Base-by-base conservation (phyloP, 23 tunicate species). In the Trididemnum clinides region DNA sequence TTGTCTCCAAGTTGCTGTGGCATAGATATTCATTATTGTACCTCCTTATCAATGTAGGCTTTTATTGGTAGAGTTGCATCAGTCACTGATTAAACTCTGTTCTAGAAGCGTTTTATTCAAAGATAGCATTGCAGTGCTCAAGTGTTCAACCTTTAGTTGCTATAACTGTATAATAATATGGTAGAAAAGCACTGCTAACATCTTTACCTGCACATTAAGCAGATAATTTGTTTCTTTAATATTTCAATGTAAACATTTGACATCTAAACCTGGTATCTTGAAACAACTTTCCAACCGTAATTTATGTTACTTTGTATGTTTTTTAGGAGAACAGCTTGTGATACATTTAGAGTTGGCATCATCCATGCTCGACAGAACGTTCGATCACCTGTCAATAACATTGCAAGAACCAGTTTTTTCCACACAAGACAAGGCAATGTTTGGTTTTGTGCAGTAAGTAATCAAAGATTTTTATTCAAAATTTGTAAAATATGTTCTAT, bases 381-480 rank as follows among this genome's bases (percentile, higher is more conserved):
- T 20, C 87, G 99, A 36, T 96, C 99, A 0, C 99, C 99, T 0
- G 97, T 96, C 0, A 88, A 85, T 72, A 96, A 91, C 72, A 96
- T 96, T 33, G 99, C 99, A 34, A 51, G 99, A 63, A 96, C 99
- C 36, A 88, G 93, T 72, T 96, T 91, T 70, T 84, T 96, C 28
- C 97, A 96, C 63, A 96, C 90, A 22, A 96, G 88, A 49, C 77
- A 83, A 0, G 96, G 96, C 39, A 96, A 96, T 51, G 92, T 96
- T 20, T 96, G 99, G 99, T 36, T 96, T 6, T 91, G 97, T 80
- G 99, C 99, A 31, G 99, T 93, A 30, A 92, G 97, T 50, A 7
- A 29, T 5, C 31, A 4, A 12, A 15, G 26, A 12, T 4, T 62
- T 4, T 15, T 21, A 21, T 62, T 62, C 69, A 62, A 12, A 12